phyloP scores from a whole-genome alignment of 2,113 vertebrate genomes.

The Nycticebus coucang region DNA sequence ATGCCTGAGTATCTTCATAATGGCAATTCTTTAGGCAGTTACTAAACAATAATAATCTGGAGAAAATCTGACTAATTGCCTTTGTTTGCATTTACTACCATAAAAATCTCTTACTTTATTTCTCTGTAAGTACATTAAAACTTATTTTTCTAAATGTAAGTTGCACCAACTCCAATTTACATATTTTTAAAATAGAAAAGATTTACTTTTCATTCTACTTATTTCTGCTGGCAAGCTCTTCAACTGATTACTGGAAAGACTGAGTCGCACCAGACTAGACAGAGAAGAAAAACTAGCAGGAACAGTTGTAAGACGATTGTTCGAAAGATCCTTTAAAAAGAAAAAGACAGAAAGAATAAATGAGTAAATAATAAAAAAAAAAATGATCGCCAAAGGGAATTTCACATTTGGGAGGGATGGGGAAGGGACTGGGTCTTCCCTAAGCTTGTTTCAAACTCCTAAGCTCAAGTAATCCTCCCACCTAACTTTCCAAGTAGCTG shows the following conservation, averaged over 20 bases:
- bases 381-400: not conserved
- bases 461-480: no score
- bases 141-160: constrained; percentile 25
- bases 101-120: constrained; percentile 19
- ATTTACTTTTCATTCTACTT: constrained; percentile 91
- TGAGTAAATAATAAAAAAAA: not conserved
- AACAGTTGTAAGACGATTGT: constrained; percentile 88
- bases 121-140: constrained; percentile 23
- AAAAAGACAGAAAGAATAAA: constrained; percentile 24
- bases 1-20: not conserved
- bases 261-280: constrained; percentile 87
- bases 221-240: constrained; percentile 90
- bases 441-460: no score
- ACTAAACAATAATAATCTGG: not conserved
- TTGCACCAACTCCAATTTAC: not conserved
- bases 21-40: not conserved
- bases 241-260: constrained; percentile 91
- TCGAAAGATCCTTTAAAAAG: constrained; percentile 91
- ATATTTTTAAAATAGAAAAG: not conserved
- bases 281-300: constrained; percentile 89
- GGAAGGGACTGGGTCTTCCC: no score
- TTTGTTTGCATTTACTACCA: not conserved
- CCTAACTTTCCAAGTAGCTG: no score
- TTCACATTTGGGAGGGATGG: not conserved
- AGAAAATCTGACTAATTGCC: constrained; percentile 1